Percentiles rank a stretch among this genome's conserved stretches.
Conservation (phyloP, 2,888 invertebrate species). For the Campoletis raptor region DNA sequence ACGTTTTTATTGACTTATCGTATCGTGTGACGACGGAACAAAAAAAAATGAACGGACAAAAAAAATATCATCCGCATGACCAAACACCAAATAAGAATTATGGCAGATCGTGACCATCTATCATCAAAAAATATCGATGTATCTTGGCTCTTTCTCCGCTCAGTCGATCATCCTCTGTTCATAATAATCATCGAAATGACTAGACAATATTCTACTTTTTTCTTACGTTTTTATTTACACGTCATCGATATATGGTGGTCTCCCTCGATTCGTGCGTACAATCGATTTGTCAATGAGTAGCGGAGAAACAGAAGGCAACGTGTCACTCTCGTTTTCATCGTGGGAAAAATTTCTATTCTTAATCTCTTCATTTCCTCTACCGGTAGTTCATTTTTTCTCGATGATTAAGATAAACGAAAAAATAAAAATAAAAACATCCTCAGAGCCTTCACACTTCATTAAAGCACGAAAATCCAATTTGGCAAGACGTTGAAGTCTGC, state of each 20-base stretch:
- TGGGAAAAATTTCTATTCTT: conserved; percentile 48
- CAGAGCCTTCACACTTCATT: too few relatives aligned
- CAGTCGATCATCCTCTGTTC: conserved; percentile 50
- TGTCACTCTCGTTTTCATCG: conserved; percentile 62
- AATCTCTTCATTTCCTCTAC: background rate
- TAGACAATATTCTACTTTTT: conserved; percentile 43
- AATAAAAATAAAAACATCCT: too few relatives aligned
- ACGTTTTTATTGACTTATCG: conserved; percentile 47
- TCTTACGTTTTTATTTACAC: conserved; percentile 56
- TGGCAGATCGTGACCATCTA: conserved; percentile 28
- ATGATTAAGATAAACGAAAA: too few relatives aligned
- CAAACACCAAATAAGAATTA: conserved; percentile 44
- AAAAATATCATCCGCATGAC: conserved; percentile 23
- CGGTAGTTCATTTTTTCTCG: background rate
- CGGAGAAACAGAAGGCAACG: conserved; percentile 40
- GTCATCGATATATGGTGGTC: conserved; percentile 33
- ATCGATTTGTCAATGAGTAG: conserved; percentile 61
- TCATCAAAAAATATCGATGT: background rate
- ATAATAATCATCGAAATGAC: conserved; percentile 64
- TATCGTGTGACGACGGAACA: conserved; percentile 41
- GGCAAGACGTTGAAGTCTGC: background rate
- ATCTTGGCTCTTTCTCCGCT: conserved; percentile 9
- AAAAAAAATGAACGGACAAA: conserved; percentile 15
- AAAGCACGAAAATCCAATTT: background rate
- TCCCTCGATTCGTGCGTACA: background rate